These are phyloP conservation scores for Drosophila bipectinata DNA, from an alignment of 1,140 invertebrate genomes.

Conservation along the genomic window DNA sequence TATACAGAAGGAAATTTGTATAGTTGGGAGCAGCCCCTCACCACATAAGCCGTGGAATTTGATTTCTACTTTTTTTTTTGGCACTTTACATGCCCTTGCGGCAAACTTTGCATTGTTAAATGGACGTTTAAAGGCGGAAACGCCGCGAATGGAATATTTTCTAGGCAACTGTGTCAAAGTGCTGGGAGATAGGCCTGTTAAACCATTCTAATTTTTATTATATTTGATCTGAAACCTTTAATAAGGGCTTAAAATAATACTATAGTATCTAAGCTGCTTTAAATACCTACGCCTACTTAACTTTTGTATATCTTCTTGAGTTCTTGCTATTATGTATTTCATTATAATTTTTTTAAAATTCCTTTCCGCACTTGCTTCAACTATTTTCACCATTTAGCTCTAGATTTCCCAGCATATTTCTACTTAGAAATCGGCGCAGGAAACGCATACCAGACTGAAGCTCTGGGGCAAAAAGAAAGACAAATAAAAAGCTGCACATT, in stretches of 20 bases:
- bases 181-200: neutral
- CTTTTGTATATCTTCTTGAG: neutral
- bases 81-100: slow-evolving; percentile 50
- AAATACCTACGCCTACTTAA: too few relatives aligned
- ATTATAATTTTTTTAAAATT: slow-evolving; percentile 20
- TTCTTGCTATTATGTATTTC: slow-evolving; percentile 20
- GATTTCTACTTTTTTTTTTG: slow-evolving; percentile 32
- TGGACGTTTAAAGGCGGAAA: slow-evolving; percentile 15
- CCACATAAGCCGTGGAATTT: slow-evolving; percentile 48
- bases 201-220: slow-evolving; percentile 1
- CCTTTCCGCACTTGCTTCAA: slow-evolving; percentile 5
- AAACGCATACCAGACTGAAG: slow-evolving; percentile 66
- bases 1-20: slow-evolving; percentile 78
- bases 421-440: slow-evolving; percentile 71
- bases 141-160: slow-evolving; percentile 19
- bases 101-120: slow-evolving; percentile 41
- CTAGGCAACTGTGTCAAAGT: slow-evolving; percentile 26
- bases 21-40: slow-evolving; percentile 42
- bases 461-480: slow-evolving; percentile 11
- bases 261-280: too few relatives aligned
- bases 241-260: neutral
- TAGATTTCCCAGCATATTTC: slow-evolving; percentile 64
- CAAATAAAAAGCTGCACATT: slow-evolving; percentile 68
- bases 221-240: neutral
- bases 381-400: slow-evolving; percentile 26